phyloP scores from a whole-genome alignment of 2,888 invertebrate species.

The Andrena trimmerana region DNA sequence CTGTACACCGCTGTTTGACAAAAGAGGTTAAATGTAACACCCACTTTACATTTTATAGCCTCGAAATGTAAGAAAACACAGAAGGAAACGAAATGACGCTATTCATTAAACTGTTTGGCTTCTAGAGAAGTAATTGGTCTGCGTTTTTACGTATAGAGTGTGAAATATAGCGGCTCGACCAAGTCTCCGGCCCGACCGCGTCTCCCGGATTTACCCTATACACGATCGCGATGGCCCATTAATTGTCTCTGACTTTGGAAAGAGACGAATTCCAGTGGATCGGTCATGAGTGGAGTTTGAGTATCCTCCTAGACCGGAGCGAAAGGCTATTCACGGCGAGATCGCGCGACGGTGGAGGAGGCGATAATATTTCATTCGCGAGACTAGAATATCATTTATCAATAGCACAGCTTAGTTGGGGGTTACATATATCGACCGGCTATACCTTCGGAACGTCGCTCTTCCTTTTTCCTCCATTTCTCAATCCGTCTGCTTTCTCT shows the following conservation, averaged over 20 bases:
- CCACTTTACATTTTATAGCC: no score
- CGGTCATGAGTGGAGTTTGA: constrained; percentile 35
- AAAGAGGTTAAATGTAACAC: no score
- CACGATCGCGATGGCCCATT: constrained; percentile 17
- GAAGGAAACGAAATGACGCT: no score
- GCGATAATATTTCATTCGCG: constrained; percentile 82
- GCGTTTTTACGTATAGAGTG: no score
- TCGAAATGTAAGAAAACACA: no score
- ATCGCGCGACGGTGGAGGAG: constrained; percentile 65
- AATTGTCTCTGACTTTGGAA: constrained; percentile 33
- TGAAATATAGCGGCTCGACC: no score
- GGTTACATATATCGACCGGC: constrained; percentile 76
- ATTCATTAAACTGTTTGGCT: no score
- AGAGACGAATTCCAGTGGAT: constrained; percentile 44
- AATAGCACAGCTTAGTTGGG: constrained; percentile 76
- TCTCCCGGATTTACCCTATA: no score
- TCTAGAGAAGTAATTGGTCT: no score
- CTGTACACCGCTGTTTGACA: no score
- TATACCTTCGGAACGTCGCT: constrained; percentile 75
- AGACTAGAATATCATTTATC: constrained; percentile 81
- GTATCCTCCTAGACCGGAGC: constrained; percentile 33
- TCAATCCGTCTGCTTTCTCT: constrained; percentile 59
- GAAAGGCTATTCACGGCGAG: constrained; percentile 53
- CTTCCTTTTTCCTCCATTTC: constrained; percentile 66
- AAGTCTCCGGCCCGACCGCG: no score